phyloP scores from a whole-genome alignment of 2,888 invertebrate genomes.

The Branchellion lobata region DNA sequence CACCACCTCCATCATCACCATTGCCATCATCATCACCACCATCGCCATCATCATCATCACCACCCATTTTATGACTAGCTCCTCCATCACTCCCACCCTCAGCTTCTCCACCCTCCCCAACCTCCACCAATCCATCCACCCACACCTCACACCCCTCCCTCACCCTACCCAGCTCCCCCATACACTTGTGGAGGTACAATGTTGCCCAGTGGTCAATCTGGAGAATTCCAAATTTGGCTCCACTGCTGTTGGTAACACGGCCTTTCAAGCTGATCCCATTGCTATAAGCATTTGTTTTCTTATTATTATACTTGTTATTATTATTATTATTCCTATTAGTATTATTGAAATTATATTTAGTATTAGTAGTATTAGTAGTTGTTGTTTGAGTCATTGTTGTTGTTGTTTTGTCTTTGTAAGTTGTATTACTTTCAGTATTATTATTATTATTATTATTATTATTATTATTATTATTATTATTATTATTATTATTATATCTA shows the following conservation, averaged over 20 bases:
- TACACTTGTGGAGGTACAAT: neutral
- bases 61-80: neutral
- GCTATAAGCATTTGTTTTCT: neutral
- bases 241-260: neutral
- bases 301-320: neutral
- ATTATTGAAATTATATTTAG: too few relatives aligned
- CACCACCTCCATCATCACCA: neutral
- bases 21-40: constrained; percentile 14
- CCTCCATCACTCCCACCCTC: neutral
- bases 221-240: neutral
- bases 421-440: neutral
- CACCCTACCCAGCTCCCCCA: neutral
- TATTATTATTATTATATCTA: neutral
- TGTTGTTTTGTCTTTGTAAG: neutral
- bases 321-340: neutral
- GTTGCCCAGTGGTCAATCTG: neutral
- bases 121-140: neutral
- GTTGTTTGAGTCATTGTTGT: too few relatives aligned
- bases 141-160: neutral
- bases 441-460: neutral
- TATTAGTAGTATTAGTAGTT: too few relatives aligned
- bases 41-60: constrained; percentile 8
- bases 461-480: constrained; percentile 13
- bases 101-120: neutral
- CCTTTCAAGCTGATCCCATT: neutral